Evolutionary conservation across 2,888 invertebrate species (phyloP), one percentile per base, ranked within the genome.

Genomic region (Bruchidius siliquastri): DNA sequence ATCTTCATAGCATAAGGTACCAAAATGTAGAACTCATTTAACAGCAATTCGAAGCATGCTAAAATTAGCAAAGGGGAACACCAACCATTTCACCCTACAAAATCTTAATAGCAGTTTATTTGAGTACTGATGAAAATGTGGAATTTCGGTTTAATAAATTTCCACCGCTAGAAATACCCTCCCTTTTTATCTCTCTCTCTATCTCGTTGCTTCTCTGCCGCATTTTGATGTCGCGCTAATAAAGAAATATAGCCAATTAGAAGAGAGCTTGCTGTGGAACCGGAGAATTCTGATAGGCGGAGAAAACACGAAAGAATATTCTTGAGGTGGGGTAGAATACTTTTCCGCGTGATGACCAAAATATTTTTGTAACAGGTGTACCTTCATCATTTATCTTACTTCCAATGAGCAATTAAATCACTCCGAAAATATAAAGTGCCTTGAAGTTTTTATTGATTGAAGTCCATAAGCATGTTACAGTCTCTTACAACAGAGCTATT

Each of bases 181-280:
- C 49, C 1, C 49, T 49, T 13, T 49, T 13, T 49, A 3, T 18
- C 49, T 13, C 49, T 49, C 49, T 49, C 49, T 49, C 49, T 49
- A 3, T 13, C 49, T 49, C 49, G 6, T 18, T 49, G 13, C 8
- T 18, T 49, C 49, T 49, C 13, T 72, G 78, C 78, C 79, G 79
- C 79, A 78, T 79, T 79, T 79, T 78, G 76, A 77, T 75, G 76
- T 76, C 77, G 74, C 71, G 72, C 76, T 80, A 80, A 80, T 80
- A 78, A 77, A 79, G 80, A 80, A 79, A 79, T 79, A 80, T 78
- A 75, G 76, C 78, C 80, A 80, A 80, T 80, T 80, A 80, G 78
- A 69, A 77, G 73, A 49, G 49, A 49, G 49, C 49, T 49, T 18
- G 49, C 49, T 18, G 49, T 49, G 49, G 26, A 71, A 67, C 26